These are phyloP conservation scores for Mesoclemmys tuberculata DNA, from an alignment of 2,113 vertebrate species.

Conservation along the genomic window DNA sequence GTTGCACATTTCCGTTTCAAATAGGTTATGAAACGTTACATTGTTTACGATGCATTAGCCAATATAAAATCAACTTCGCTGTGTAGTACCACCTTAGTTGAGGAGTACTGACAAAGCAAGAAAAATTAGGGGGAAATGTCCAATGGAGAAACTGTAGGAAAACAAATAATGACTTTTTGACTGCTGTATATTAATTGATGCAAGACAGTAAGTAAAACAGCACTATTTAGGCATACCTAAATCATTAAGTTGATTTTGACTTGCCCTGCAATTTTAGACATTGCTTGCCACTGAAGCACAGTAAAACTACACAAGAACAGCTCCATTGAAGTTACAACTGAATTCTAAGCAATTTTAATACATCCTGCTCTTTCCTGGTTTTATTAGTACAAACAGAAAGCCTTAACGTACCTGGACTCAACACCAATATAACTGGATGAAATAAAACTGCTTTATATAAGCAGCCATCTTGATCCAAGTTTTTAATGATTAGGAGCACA, in stretches of 20 bases:
- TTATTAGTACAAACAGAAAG: background rate
- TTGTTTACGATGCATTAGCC: background rate
- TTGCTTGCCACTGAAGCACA: background rate
- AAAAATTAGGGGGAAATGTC: background rate
- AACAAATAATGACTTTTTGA: background rate
- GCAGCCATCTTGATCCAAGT: background rate
- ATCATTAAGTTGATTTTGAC: background rate
- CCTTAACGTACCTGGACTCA: background rate
- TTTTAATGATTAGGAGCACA: background rate
- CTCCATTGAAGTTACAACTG: background rate
- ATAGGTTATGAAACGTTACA: background rate
- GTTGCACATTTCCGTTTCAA: background rate
- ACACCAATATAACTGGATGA: background rate
- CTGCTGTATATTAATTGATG: background rate
- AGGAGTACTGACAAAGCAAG: background rate
- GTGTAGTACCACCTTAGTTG: background rate
- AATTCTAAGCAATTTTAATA: background rate
- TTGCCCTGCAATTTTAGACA: background rate
- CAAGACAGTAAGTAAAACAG: background rate
- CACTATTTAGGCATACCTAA: background rate
- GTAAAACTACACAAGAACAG: background rate
- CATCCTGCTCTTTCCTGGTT: background rate
- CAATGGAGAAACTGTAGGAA: background rate
- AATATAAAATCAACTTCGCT: background rate
- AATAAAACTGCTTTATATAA: background rate